Percentiles rank a stretch among this genome's conserved stretches.
Evolutionary conservation across 64 coral and sea anemone species (phyloP).

Genomic region (Stichodactyla helianthus): DNA sequence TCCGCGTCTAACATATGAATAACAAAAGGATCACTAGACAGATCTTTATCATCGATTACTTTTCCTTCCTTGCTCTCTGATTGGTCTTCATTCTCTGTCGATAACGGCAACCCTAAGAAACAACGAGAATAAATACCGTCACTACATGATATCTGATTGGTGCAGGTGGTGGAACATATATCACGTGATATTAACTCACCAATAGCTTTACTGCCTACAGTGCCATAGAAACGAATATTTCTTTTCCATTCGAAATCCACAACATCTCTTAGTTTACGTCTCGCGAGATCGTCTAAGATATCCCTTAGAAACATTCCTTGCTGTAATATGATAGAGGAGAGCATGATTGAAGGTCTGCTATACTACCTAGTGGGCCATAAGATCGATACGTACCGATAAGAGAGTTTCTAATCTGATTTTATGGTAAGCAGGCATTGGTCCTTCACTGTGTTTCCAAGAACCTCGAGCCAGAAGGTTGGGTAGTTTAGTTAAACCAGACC

Average conservation of each 20-base stretch:
- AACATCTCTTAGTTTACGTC: constrained; percentile 87
- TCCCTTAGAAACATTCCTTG: constrained; percentile 96
- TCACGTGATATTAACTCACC: neutral
- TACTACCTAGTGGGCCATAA: too few relatives aligned
- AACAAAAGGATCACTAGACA: constrained; percentile 20
- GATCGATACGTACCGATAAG: constrained; percentile 55
- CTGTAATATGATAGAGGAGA: constrained; percentile 10
- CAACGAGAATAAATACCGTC: neutral
- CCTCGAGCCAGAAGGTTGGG: constrained; percentile 69
- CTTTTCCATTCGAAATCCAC: constrained; percentile 98
- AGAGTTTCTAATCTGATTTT: constrained; percentile 71
- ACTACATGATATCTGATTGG: neutral
- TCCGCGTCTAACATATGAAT: constrained; percentile 95
- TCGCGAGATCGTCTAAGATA: constrained; percentile 85
- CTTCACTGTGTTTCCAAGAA: constrained; percentile 83
- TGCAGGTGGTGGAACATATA: too few relatives aligned
- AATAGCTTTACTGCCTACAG: neutral
- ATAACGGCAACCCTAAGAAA: neutral
- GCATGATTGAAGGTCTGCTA: neutral
- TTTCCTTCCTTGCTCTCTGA: neutral
- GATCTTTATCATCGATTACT: neutral
- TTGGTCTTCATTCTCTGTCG: neutral
- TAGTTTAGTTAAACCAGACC: constrained; percentile 74
- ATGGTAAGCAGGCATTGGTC: constrained; percentile 61
- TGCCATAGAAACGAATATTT: constrained; percentile 93